Conservation (phyloP, 2,797 vertebrate species). For the Poecilia picta region DNA sequence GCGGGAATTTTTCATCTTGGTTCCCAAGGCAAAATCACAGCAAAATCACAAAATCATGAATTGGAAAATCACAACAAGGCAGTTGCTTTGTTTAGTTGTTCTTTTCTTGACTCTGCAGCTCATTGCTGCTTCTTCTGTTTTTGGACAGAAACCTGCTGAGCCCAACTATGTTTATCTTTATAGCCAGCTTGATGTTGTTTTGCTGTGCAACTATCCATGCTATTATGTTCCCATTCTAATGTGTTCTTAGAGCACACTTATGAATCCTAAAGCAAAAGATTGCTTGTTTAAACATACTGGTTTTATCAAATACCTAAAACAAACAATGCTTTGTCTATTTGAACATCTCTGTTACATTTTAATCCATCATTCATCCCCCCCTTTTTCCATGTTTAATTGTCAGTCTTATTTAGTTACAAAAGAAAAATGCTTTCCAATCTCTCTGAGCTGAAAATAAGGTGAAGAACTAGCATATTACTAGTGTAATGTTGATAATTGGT, state of each 20-base stretch:
- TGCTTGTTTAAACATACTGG: background rate
- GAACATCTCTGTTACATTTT: background rate
- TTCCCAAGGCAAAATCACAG: too few species aligned
- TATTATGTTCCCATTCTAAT: conserved; percentile 7
- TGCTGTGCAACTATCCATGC: conserved; percentile 22
- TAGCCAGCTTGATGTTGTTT: conserved; percentile 19
- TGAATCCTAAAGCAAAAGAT: background rate
- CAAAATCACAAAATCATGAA: too few species aligned
- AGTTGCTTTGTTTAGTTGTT: background rate
- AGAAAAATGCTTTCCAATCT: conserved; percentile 15
- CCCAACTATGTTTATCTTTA: conserved; percentile 3
- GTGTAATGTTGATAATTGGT: conserved; percentile 65
- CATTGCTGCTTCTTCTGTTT: conserved; percentile 9
- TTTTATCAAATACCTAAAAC: background rate
- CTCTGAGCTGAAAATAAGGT: conserved; percentile 34
- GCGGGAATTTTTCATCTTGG: too few species aligned
- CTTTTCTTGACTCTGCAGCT: background rate
- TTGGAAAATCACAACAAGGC: too few species aligned
- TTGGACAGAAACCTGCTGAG: conserved; percentile 21
- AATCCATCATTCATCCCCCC: background rate
- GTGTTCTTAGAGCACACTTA: conserved; percentile 6
- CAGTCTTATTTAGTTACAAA: background rate
- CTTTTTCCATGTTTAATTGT: background rate
- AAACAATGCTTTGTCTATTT: background rate
- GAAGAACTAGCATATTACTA: conserved; percentile 59